Percentiles rank a stretch among this genome's conserved stretches.
Conservation (phyloP, 2,888 invertebrate genomes). For the Eremobia ochroleuca region DNA sequence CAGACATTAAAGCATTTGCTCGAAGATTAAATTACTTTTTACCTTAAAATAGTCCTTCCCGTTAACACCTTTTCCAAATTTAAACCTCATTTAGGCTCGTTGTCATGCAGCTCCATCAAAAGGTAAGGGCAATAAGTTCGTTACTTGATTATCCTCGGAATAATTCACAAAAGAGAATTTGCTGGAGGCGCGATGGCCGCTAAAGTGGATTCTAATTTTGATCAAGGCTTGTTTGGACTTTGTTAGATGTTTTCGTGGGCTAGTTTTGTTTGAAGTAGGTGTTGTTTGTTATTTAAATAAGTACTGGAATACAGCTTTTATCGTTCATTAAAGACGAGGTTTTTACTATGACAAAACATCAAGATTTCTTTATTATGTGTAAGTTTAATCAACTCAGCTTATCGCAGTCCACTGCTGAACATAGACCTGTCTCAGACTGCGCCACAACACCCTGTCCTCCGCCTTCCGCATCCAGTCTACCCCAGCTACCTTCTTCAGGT, state of each 20-base stretch:
- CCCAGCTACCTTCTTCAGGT: too few relatives aligned
- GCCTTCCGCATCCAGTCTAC: too few relatives aligned
- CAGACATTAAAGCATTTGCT: too few relatives aligned
- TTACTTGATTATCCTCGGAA: conserved; percentile 33
- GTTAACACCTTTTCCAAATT: not conserved
- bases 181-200: conserved; percentile 8
- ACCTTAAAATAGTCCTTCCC: not conserved
- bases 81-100: conserved; percentile 2
- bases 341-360: too few relatives aligned
- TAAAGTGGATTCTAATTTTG: conserved; percentile 31
- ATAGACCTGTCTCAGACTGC: too few relatives aligned
- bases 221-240: not conserved
- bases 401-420: too few relatives aligned
- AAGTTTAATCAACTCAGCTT: too few relatives aligned
- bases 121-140: conserved; percentile 25
- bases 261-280: conserved; percentile 10
- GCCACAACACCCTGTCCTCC: too few relatives aligned
- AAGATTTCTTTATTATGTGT: too few relatives aligned
- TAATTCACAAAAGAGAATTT: conserved; percentile 54
- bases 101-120: conserved; percentile 20
- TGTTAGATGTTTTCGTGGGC: not conserved
- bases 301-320: not conserved
- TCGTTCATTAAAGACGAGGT: not conserved
- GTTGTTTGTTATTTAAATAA: not conserved
- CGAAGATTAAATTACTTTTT: too few relatives aligned